phyloP scores from a whole-genome alignment of 2,888 invertebrate genomes.

The Drosophila kokeensis region DNA sequence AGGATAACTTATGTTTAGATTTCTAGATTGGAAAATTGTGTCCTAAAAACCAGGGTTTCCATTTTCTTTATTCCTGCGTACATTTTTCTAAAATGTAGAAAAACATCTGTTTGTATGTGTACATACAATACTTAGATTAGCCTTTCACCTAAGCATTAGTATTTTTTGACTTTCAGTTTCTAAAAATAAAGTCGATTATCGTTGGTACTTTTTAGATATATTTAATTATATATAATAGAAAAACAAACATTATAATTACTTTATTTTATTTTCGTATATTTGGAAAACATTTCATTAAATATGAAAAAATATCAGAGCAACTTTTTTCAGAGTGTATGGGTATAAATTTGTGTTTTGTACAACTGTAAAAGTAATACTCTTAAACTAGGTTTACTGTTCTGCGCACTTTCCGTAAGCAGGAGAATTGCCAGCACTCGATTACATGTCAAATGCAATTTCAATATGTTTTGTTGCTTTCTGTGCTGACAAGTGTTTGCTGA shows the following conservation, averaged over 20 bases:
- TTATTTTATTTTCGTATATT: neutral
- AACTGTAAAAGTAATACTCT: neutral
- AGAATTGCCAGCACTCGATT: conserved; percentile 40
- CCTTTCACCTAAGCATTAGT: neutral
- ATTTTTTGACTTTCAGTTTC: neutral
- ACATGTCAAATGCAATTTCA: conserved; percentile 59
- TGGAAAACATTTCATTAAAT: neutral
- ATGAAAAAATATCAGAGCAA: neutral
- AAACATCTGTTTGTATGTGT: neutral
- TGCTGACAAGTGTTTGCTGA: conserved; percentile 37
- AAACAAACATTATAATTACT: neutral
- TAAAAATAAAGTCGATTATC: neutral
- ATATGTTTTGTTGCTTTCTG: conserved; percentile 44
- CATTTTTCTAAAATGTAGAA: neutral
- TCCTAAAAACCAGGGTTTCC: neutral
- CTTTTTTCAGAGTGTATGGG: neutral
- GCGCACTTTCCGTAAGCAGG: conserved; percentile 19
- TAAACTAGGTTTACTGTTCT: neutral
- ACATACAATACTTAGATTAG: neutral
- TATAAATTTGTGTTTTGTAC: neutral
- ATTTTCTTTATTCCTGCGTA: neutral
- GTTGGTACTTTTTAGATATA: neutral
- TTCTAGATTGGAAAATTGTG: neutral
- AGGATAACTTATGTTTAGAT: neutral
- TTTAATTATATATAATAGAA: no score